Evolutionary conservation across 1,140 invertebrate genomes (phyloP).

Genomic region (Musca vetustissima): DNA sequence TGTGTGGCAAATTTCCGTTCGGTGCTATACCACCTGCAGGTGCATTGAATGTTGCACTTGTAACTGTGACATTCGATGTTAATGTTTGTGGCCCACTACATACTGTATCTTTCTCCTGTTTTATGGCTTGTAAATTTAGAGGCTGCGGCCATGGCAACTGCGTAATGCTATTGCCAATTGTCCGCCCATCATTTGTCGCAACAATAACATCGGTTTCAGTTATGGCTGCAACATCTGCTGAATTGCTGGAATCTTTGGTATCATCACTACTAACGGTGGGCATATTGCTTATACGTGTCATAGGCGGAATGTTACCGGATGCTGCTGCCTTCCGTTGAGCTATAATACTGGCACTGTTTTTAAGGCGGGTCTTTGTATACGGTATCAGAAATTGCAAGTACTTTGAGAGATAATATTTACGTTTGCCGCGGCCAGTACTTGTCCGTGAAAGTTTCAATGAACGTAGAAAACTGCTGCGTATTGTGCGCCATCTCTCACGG

Average conservation of each 20-base stretch:
- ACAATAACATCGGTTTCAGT: constrained; percentile 27
- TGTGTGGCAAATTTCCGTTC: no score
- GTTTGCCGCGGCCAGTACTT: constrained; percentile 47
- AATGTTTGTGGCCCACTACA: background rate
- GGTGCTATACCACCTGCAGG: constrained; percentile 30
- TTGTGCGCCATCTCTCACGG: constrained; percentile 49
- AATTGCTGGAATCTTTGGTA: constrained; percentile 30
- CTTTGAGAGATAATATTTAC: constrained; percentile 51
- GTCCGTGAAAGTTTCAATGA: constrained; percentile 48
- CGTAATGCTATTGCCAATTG: background rate
- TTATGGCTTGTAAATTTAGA: constrained; percentile 40
- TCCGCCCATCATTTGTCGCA: constrained; percentile 13
- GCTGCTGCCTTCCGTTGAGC: constrained; percentile 20
- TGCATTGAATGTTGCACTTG: constrained; percentile 4
- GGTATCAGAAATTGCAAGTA: constrained; percentile 51
- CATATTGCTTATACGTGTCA: constrained; percentile 35
- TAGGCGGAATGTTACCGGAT: constrained; percentile 25
- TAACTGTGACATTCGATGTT: constrained; percentile 10
- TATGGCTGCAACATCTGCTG: constrained; percentile 27
- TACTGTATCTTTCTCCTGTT: constrained; percentile 35
- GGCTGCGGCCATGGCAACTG: constrained; percentile 28
- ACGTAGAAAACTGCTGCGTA: constrained; percentile 49
- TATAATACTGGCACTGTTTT: constrained; percentile 32
- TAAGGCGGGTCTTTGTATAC: constrained; percentile 44
- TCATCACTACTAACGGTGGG: constrained; percentile 28